Percentiles rank a stretch among this genome's conserved stretches.
These are phyloP conservation scores for Nasonovia ribisnigri DNA, from an alignment of 2,888 invertebrate species.

Conservation along the genomic window DNA sequence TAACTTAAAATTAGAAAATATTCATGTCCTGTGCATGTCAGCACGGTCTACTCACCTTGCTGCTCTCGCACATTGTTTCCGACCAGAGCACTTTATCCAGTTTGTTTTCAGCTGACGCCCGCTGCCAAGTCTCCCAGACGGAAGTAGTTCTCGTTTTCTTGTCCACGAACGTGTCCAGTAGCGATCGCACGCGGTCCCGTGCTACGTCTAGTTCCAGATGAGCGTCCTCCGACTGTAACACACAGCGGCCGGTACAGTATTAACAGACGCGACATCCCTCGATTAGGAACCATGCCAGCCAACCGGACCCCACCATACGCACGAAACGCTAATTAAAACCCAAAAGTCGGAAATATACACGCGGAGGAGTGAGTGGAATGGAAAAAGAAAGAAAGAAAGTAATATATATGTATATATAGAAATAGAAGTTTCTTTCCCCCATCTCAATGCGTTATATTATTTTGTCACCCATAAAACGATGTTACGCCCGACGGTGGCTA, in stretches of 20 bases:
- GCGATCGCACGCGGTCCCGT: conserved; percentile 41
- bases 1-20: conserved; percentile 9
- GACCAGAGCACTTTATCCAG: conserved; percentile 56
- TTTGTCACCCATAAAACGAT: conserved; percentile 15
- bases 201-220: conserved; percentile 60
- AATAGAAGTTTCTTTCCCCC: not conserved
- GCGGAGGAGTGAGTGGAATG: not conserved
- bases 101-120: conserved; percentile 52
- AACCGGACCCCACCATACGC: conserved; percentile 64
- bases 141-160: conserved; percentile 50
- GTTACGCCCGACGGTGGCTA: not conserved
- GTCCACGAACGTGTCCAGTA: conserved; percentile 53
- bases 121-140: conserved; percentile 63
- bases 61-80: conserved; percentile 63
- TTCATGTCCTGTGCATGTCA: not conserved
- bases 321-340: conserved; percentile 61
- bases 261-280: conserved; percentile 42
- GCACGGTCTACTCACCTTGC: conserved; percentile 38
- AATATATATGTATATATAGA: not conserved
- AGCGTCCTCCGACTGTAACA: conserved; percentile 59
- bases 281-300: conserved; percentile 59
- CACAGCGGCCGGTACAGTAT: conserved; percentile 29
- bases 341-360: conserved; percentile 61
- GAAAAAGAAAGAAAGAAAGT: not conserved
- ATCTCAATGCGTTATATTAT: not conserved